phyloP scores from a whole-genome alignment of 2,888 invertebrate genomes.

The Chrysotoxum bicinctum region DNA sequence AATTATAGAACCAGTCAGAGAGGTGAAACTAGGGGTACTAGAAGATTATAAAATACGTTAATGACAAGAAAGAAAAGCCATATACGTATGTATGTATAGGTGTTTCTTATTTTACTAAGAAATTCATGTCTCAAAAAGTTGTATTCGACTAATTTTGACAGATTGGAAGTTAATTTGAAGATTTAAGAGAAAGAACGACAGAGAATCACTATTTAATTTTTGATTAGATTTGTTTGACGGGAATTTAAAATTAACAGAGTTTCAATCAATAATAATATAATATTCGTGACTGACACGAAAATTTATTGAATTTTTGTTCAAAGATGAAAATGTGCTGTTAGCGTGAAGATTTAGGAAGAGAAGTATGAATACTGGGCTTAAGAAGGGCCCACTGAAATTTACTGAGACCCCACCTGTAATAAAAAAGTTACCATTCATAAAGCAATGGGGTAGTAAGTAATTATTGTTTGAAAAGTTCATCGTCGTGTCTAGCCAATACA shows the following conservation, averaged over 20 bases:
- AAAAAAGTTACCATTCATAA: no score
- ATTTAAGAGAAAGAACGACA: neutral
- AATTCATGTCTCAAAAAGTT: slow-evolving; percentile 2
- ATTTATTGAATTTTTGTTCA: neutral
- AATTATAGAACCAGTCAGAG: neutral
- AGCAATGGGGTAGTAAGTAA: no score
- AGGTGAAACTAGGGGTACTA: slow-evolving; percentile 37
- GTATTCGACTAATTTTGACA: slow-evolving; percentile 29
- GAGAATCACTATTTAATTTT: neutral
- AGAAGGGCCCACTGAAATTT: no score
- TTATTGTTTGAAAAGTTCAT: no score
- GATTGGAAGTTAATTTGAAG: slow-evolving; percentile 1
- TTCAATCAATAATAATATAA: slow-evolving; percentile 12
- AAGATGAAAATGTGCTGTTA: neutral
- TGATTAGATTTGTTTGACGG: slow-evolving; percentile 14
- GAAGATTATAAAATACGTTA: slow-evolving; percentile 38
- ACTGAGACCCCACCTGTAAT: no score
- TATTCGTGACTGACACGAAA: neutral
- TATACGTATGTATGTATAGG: no score
- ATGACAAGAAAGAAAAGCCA: slow-evolving; percentile 32
- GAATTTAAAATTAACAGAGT: neutral
- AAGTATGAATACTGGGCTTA: no score
- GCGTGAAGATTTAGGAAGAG: no score
- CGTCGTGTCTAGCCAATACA: no score
- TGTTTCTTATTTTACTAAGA: neutral